A percentile compares a stretch with the other conserved stretches of the same genome.
phyloP scores from a whole-genome alignment of 2,113 vertebrate species.

The Grammomys dolichurus region DNA sequence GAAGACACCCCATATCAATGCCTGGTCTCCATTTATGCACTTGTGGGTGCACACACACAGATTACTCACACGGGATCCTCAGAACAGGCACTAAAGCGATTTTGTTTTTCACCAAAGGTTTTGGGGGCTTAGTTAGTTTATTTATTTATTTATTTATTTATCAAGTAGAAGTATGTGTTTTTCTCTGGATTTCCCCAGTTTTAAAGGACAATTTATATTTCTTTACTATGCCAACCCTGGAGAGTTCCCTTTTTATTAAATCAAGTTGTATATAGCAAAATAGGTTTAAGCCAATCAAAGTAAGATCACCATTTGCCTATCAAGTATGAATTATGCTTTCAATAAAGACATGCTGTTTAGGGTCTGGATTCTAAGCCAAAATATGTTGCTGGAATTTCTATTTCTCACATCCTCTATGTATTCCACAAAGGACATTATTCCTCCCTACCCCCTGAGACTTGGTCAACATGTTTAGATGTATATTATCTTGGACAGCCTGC shows the following conservation, averaged over 20 bases:
- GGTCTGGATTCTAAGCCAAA: slow-evolving; percentile 14
- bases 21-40: neutral
- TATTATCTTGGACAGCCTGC: neutral
- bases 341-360: neutral
- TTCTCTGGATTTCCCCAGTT: neutral
- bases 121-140: neutral
- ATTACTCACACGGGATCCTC: neutral
- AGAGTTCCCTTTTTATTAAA: slow-evolving; percentile 15
- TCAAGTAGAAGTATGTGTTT: neutral
- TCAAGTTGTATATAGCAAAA: neutral
- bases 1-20: no score
- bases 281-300: neutral
- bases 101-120: neutral
- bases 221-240: neutral
- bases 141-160: neutral
- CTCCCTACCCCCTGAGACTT: neutral
- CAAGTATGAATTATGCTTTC: neutral
- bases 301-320: neutral
- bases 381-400: neutral
- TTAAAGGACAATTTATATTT: neutral
- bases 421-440: neutral
- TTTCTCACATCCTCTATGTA: neutral
- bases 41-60: neutral
- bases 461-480: neutral
- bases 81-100: neutral